phyloP scores from a whole-genome alignment of 1,140 invertebrate genomes.

The Physella acuta region DNA sequence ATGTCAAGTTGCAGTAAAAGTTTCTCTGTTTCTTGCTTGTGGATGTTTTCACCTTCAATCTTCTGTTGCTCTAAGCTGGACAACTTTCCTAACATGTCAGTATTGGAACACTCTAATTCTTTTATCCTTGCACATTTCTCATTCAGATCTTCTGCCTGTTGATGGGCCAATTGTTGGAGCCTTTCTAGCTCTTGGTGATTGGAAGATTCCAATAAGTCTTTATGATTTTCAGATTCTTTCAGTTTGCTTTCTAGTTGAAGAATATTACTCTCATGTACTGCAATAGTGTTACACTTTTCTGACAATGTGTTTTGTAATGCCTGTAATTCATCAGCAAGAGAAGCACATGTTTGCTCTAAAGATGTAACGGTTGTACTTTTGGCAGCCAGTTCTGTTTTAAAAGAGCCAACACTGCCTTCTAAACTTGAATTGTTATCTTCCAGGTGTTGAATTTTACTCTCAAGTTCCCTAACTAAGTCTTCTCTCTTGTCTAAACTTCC shows the following conservation, averaged over 20 bases:
- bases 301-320: not conserved
- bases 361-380: not conserved
- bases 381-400: not conserved
- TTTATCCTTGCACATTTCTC: not conserved
- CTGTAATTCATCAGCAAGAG: not conserved
- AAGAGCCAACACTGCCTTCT: not conserved
- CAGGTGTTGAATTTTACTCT: not conserved
- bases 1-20: not conserved
- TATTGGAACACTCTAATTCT: not conserved
- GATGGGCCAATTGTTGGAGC: not conserved
- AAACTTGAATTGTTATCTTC: not conserved
- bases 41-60: not conserved
- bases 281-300: not conserved
- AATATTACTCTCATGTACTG: not conserved
- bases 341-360: slow-evolving; percentile 7
- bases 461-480: not conserved
- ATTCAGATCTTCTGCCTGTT: not conserved
- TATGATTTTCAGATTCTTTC: not conserved
- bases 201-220: not conserved
- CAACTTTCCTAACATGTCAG: not conserved
- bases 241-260: not conserved
- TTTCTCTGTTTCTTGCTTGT: not conserved
- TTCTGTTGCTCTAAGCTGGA: not conserved
- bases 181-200: not conserved
- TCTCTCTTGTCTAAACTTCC: not conserved